Percentiles rank a stretch among this genome's conserved stretches.
These are phyloP conservation scores for Germaria angustata DNA, from an alignment of 2,888 invertebrate genomes.

Conservation along the genomic window DNA sequence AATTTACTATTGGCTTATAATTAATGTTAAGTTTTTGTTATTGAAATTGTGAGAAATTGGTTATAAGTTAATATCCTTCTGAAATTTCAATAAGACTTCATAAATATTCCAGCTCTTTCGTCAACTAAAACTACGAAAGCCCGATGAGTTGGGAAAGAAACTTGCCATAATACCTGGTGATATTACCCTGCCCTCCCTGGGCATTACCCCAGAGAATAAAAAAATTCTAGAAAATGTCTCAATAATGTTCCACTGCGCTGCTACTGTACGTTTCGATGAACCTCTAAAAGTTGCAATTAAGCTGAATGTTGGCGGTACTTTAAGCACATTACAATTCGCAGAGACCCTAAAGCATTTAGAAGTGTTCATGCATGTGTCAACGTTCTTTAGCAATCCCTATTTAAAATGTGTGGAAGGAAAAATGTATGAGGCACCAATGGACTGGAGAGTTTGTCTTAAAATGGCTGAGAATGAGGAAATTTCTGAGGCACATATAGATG, in stretches of 20 bases:
- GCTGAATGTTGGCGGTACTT: slow-evolving; percentile 84
- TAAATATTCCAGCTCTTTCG: slow-evolving; percentile 74
- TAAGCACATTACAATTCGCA: slow-evolving; percentile 83
- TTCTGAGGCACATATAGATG: slow-evolving; percentile 66
- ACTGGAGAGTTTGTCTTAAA: slow-evolving; percentile 74
- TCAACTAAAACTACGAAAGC: slow-evolving; percentile 69
- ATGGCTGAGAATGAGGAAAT: slow-evolving; percentile 69
- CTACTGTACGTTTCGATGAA: slow-evolving; percentile 91
- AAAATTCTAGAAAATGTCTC: slow-evolving; percentile 81
- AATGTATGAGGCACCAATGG: slow-evolving; percentile 70
- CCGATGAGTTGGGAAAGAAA: slow-evolving; percentile 71
- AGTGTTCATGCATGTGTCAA: slow-evolving; percentile 90
- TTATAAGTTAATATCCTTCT: too few relatives aligned
- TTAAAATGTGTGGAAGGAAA: slow-evolving; percentile 86
- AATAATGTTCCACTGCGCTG: slow-evolving; percentile 88
- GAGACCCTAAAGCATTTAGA: slow-evolving; percentile 81
- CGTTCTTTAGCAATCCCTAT: slow-evolving; percentile 92
- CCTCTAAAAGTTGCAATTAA: slow-evolving; percentile 83
- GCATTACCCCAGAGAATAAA: slow-evolving; percentile 69
- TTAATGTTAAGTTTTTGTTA: too few relatives aligned
- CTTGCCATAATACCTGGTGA: slow-evolving; percentile 75
- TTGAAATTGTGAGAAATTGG: too few relatives aligned
- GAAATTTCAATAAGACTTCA: too few relatives aligned
- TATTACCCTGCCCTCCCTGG: slow-evolving; percentile 69
- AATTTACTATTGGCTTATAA: too few relatives aligned